A percentile compares a stretch with the other conserved stretches of the same genome.
Conservation (phyloP, 2,888 invertebrate genomes). For the Alcis repandata region DNA sequence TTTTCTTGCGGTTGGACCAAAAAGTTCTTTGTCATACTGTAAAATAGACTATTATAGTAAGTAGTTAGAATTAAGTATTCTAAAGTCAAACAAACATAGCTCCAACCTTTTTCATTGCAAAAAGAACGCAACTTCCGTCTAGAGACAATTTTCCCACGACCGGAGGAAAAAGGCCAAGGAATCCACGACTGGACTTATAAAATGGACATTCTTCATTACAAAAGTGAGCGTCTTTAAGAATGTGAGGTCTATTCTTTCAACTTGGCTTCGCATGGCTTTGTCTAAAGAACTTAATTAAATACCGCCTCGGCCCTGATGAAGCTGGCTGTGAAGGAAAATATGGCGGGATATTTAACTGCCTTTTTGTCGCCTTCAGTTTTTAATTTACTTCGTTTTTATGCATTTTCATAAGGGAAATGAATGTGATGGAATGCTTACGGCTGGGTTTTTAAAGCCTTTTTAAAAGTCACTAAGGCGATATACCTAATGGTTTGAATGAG, state of each 20-base stretch:
- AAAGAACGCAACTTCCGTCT: background rate
- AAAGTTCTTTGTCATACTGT: no score
- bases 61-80: no score
- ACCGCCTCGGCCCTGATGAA: slow-evolving; percentile 77
- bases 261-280: slow-evolving; percentile 41
- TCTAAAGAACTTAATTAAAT: slow-evolving; percentile 80
- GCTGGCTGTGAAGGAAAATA: slow-evolving; percentile 63
- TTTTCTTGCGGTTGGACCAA: no score
- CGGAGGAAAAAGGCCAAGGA: slow-evolving; percentile 55
- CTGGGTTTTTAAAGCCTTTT: background rate
- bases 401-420: slow-evolving; percentile 33
- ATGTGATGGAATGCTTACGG: slow-evolving; percentile 4
- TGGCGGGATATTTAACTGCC: slow-evolving; percentile 36
- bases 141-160: slow-evolving; percentile 13
- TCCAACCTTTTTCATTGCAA: background rate
- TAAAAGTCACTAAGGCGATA: no score
- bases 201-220: slow-evolving; percentile 84
- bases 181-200: slow-evolving; percentile 71
- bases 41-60: no score
- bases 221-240: slow-evolving; percentile 75
- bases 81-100: no score
- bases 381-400: slow-evolving; percentile 43
- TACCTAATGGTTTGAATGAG: no score
- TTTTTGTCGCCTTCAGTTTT: slow-evolving; percentile 39
- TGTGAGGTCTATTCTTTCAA: slow-evolving; percentile 80